Conservation (phyloP, 2,797 vertebrate species). For the Botia kubotai region DNA sequence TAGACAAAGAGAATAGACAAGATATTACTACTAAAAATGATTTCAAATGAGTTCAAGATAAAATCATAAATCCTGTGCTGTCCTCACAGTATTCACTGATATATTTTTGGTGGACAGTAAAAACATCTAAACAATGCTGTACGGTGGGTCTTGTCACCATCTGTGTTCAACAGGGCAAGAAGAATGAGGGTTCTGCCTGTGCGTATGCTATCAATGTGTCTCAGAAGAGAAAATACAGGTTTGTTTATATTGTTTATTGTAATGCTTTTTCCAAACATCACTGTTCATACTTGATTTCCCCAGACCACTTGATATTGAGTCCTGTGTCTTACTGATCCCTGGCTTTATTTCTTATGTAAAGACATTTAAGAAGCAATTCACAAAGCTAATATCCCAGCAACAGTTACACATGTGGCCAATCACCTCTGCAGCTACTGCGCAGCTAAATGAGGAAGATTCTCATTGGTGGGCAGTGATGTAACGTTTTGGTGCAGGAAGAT, state of each 20-base stretch:
- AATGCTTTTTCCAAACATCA: background rate
- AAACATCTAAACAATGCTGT: background rate
- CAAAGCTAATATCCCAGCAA: conserved; percentile 58
- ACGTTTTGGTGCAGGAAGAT: conserved; percentile 81
- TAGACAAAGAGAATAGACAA: background rate
- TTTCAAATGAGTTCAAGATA: background rate
- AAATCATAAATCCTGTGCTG: background rate
- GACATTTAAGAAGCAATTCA: conserved; percentile 27
- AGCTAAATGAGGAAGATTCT: conserved; percentile 70
- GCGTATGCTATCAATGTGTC: conserved; percentile 91
- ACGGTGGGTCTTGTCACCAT: background rate
- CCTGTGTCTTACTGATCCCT: background rate
- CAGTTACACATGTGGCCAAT: conserved; percentile 74
- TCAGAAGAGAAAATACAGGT: conserved; percentile 98
- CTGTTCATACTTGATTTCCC: background rate
- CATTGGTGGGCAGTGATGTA: conserved; percentile 83
- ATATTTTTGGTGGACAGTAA: background rate
- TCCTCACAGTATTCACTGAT: background rate
- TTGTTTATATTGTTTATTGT: conserved; percentile 28
- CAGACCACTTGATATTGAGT: background rate
- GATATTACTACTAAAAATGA: background rate
- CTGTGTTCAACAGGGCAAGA: conserved; percentile 83
- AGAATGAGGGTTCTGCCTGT: conserved; percentile 87
- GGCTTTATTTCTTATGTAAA: background rate
- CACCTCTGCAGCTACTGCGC: conserved; percentile 79